These are phyloP conservation scores for Zootermopsis nevadensis DNA, from an alignment of 2,888 invertebrate genomes.

Conservation along the genomic window DNA sequence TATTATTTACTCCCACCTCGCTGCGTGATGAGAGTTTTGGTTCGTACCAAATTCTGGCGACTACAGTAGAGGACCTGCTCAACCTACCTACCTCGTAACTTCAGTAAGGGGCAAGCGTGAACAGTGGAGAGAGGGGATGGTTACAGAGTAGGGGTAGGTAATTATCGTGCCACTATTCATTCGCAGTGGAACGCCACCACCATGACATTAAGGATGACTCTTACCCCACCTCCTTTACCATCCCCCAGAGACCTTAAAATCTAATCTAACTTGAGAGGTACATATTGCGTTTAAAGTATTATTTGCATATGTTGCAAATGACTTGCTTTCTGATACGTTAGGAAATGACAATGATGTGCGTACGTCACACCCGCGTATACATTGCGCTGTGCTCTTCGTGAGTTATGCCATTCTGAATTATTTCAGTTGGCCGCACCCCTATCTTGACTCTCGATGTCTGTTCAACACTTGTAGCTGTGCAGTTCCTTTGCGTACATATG, in stretches of 20 bases:
- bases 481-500: no score
- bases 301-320: background rate
- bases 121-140: background rate
- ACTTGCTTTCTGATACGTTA: background rate
- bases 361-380: no score
- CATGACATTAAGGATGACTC: slow-evolving; percentile 17
- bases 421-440: no score
- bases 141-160: background rate
- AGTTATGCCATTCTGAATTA: no score
- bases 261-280: slow-evolving; percentile 19
- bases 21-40: background rate
- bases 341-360: background rate
- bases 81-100: background rate
- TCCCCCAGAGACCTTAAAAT: slow-evolving; percentile 15
- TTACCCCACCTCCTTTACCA: background rate
- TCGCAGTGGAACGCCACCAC: slow-evolving; percentile 20
- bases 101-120: slow-evolving; percentile 25
- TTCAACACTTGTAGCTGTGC: no score
- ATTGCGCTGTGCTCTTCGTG: no score
- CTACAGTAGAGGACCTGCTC: background rate
- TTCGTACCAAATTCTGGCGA: background rate
- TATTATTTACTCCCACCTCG: no score
- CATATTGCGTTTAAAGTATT: slow-evolving; percentile 18
- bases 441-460: no score
- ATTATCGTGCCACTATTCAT: slow-evolving; percentile 11